These are phyloP conservation scores for Hypotaenidia okinawae DNA, from an alignment of 2,797 vertebrate genomes.

Conservation along the genomic window DNA sequence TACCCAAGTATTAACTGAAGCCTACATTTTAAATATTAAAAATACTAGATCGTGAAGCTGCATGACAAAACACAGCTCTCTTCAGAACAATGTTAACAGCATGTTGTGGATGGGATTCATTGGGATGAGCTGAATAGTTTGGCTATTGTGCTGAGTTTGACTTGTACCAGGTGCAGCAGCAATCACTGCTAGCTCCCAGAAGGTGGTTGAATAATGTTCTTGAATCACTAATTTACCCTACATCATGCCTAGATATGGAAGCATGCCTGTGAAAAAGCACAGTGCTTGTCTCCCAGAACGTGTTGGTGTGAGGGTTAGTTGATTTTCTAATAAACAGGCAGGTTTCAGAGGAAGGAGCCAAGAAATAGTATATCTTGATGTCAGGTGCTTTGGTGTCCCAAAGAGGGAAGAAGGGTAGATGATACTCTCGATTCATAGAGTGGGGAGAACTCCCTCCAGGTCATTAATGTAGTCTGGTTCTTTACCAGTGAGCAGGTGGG, in stretches of 20 bases:
- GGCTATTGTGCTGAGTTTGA: not conserved
- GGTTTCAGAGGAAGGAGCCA: not conserved
- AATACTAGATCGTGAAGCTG: not conserved
- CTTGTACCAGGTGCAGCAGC: not conserved
- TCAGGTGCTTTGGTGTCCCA: not conserved
- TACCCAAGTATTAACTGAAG: not conserved
- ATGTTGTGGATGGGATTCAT: not conserved
- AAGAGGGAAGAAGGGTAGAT: not conserved
- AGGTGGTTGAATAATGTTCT: not conserved
- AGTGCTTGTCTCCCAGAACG: not conserved
- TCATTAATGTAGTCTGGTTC: not conserved
- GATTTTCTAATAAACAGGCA: not conserved
- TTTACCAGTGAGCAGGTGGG: not conserved
- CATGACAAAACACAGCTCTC: not conserved
- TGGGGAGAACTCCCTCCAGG: too few relatives aligned
- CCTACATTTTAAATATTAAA: not conserved
- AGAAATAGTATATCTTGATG: not conserved
- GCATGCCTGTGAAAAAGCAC: not conserved
- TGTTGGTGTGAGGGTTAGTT: not conserved
- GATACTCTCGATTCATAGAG: not conserved
- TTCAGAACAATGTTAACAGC: not conserved
- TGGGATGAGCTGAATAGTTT: not conserved
- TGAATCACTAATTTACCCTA: not conserved
- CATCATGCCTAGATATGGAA: not conserved
- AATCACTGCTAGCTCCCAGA: not conserved